Conservation (phyloP, 2,113 vertebrate species). For the Mungos mungo region DNA sequence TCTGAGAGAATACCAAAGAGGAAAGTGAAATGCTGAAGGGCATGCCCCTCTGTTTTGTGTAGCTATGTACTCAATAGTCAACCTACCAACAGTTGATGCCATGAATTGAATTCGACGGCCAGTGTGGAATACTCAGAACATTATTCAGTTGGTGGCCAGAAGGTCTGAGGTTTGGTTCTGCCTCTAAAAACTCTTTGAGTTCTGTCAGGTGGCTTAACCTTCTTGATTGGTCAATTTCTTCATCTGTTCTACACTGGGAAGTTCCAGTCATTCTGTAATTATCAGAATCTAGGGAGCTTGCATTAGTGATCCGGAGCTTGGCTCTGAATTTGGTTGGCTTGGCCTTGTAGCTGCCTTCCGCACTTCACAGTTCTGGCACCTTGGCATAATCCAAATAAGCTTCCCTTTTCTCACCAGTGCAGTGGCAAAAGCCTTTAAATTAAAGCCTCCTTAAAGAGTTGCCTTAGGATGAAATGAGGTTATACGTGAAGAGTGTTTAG, state of each 20-base stretch:
- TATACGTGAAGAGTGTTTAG: not conserved
- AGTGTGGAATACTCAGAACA: not conserved
- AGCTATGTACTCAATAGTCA: fast-evolving
- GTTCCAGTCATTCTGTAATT: not conserved
- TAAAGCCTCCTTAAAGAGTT: not conserved
- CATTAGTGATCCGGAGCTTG: not conserved
- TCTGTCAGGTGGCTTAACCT: not conserved
- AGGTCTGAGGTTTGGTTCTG: not conserved
- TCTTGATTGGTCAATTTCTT: not conserved
- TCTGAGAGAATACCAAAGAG: not conserved
- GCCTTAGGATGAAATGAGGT: not conserved
- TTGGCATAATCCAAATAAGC: not conserved
- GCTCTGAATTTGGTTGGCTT: not conserved
- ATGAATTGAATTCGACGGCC: not conserved
- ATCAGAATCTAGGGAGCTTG: not conserved
- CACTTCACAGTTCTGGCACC: not conserved
- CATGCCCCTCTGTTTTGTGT: not conserved
- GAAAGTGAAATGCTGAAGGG: not conserved
- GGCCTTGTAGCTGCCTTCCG: not conserved
- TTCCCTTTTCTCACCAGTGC: not conserved
- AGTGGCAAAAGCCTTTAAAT: not conserved
- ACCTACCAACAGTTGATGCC: not conserved
- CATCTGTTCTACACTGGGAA: not conserved
- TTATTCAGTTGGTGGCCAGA: not conserved
- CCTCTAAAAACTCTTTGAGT: not conserved